Evolutionary conservation across 2,113 vertebrate genomes (phyloP), one percentile per base, ranked within the genome.

Genomic region (Ailuropoda melanoleuca): DNA sequence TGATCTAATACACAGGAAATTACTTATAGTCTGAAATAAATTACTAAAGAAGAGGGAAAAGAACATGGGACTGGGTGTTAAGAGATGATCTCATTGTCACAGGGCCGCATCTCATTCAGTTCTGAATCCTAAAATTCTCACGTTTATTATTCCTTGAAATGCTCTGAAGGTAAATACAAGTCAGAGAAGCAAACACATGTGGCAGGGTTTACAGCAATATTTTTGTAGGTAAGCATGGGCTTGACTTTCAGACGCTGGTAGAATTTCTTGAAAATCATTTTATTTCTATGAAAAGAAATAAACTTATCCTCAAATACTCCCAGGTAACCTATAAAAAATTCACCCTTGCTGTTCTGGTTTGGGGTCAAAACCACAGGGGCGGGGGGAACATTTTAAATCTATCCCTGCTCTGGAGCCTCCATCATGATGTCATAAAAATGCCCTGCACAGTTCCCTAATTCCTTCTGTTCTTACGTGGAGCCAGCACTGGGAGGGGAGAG

Each of bases 221-320:
- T 96, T 96, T 87, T 0, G 19, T 60, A 68, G 26, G 46, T 37
- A 70, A 60, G 15, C 55, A 34, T n/a, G 60, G 46, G 29, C 72
- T 93, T 93, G 55, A 74, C 17, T 90, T 55, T 75, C 60, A 90
- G 56, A 90, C 19, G 24, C n/a, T 37, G 37, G n/a, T 39, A 92
- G 78, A 26, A 92, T 97, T 97, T 95, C 93, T 96, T 91, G 55
- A 96, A 96, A 97, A 95, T 92, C 13, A 50, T 92, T 97, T 97
- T 96, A 75, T 93, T 92, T 96, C 50, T 90, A 58, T 90, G 93
- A 46, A 85, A 97, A 87, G 62, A 96, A 96, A 88, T 92, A 80
- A 88, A 95, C 39, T 62, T 87, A 72, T 96, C 92, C 90, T 96
- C 87, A 87, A 68, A 26, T 81, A 87, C 72, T 93, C 83, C 46